Evolutionary conservation across 2,888 invertebrate genomes (phyloP).

Genomic region (Tholera decimalis): DNA sequence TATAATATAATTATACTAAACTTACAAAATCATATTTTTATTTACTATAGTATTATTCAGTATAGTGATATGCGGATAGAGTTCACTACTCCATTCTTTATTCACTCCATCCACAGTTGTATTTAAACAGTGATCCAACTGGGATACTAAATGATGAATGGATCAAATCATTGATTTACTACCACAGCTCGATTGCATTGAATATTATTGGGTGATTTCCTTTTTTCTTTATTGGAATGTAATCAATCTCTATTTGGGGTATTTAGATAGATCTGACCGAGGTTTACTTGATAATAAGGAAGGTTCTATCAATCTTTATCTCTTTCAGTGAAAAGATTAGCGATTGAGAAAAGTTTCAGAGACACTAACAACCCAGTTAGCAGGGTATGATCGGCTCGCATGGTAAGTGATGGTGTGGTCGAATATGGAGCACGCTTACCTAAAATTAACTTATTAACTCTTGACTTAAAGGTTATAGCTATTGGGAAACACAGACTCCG

Average conservation of each 20-base stretch:
- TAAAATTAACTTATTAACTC: too few species aligned
- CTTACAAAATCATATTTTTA: too few species aligned
- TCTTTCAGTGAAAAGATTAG: background rate
- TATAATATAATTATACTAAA: too few species aligned
- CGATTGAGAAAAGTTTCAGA: background rate
- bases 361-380: background rate
- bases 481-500: too few species aligned
- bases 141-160: conserved; percentile 26
- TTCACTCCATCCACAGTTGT: conserved; percentile 4
- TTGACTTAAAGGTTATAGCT: too few species aligned
- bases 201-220: conserved; percentile 28
- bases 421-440: too few species aligned
- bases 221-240: background rate
- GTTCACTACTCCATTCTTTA: background rate
- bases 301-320: conserved; percentile 9
- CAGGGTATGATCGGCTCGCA: too few species aligned
- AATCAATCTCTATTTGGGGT: conserved; percentile 33
- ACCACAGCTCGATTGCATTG: conserved; percentile 20
- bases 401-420: too few species aligned
- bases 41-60: too few species aligned
- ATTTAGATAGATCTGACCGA: background rate
- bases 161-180: conserved; percentile 39
- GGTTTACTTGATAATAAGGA: conserved; percentile 1
- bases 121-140: conserved; percentile 1
- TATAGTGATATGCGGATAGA: background rate